phyloP scores from a whole-genome alignment of 2,113 vertebrate genomes.

The Sphyrna mokarran region DNA sequence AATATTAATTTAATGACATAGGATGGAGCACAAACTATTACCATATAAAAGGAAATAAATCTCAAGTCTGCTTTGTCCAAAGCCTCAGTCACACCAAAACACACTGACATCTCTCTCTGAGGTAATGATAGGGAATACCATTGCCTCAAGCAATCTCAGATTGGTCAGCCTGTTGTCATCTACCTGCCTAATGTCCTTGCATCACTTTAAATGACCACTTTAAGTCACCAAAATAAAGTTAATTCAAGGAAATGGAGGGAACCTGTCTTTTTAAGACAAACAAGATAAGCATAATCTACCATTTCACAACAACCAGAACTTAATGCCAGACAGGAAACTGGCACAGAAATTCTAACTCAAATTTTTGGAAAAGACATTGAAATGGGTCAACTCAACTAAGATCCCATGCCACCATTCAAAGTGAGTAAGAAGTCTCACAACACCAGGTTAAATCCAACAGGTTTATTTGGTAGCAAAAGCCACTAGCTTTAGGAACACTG shows the following conservation, averaged over 20 bases:
- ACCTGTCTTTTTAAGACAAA: not conserved
- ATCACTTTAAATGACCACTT: not conserved
- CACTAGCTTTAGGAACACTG: no score
- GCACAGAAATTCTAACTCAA: not conserved
- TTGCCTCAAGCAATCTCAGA: not conserved
- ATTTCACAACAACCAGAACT: not conserved
- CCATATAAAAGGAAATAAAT: not conserved
- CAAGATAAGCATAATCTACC: not conserved
- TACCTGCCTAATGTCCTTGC: not conserved
- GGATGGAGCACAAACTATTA: not conserved
- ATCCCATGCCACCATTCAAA: not conserved
- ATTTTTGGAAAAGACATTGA: not conserved
- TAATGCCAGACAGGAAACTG: not conserved
- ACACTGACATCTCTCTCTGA: not conserved
- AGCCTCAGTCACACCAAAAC: not conserved
- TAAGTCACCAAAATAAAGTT: not conserved
- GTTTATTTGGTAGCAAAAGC: no score
- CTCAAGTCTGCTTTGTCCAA: not conserved
- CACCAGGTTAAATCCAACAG: no score
- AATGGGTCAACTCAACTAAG: not conserved
- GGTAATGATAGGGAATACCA: not conserved
- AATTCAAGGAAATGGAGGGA: not conserved
- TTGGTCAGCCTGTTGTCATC: not conserved
- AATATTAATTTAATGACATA: not conserved
- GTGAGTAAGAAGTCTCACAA: no score